These are phyloP conservation scores for Tetramorium parvispinum DNA, from an alignment of 1,140 invertebrate genomes.

Conservation along the genomic window DNA sequence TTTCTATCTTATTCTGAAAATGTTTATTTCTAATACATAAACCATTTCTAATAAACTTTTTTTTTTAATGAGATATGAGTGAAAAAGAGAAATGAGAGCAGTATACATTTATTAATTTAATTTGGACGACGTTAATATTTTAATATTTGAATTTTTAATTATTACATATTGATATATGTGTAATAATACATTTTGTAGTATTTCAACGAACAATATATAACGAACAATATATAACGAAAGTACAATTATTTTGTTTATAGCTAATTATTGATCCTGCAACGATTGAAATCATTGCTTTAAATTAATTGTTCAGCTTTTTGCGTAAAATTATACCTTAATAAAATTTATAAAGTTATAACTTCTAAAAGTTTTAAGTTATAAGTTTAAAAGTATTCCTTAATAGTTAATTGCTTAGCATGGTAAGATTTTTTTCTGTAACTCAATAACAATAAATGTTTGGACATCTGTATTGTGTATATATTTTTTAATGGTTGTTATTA, in stretches of 20 bases:
- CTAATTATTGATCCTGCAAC: constrained; percentile 33
- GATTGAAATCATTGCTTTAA: not conserved
- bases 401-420: not conserved
- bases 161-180: not conserved
- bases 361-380: not conserved
- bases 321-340: not conserved
- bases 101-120: constrained; percentile 24
- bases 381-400: not conserved
- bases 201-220: not conserved
- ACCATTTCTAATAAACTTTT: too few species aligned
- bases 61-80: too few species aligned
- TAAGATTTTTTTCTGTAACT: not conserved
- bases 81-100: not conserved
- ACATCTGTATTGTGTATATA: constrained; percentile 14
- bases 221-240: not conserved
- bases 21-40: too few species aligned
- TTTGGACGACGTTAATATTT: constrained; percentile 7
- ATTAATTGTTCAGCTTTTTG: not conserved
- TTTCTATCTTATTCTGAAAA: too few species aligned
- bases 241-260: not conserved
- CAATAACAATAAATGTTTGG: constrained; percentile 2
- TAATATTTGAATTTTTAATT: constrained; percentile 10
- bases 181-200: constrained; percentile 6
- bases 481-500: not conserved
- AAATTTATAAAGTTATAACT: too few species aligned